Evolutionary conservation across 1,140 invertebrate genomes (phyloP).

Genomic region (Brachionus calyciflorus): DNA sequence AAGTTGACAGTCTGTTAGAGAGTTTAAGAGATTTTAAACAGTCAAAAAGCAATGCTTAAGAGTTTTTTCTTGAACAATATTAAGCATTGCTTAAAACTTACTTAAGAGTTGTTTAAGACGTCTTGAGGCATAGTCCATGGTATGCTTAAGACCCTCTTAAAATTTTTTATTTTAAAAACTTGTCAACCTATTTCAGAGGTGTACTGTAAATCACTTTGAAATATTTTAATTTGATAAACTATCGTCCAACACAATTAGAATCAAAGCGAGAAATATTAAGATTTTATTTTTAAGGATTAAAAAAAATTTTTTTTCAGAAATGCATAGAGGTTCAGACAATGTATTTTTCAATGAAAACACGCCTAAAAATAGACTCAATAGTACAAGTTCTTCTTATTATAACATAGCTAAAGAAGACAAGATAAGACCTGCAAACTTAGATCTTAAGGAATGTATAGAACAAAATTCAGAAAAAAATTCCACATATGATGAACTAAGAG

Average conservation of each 20-base stretch:
- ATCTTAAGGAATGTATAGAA: constrained; percentile 9
- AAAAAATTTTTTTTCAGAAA: constrained; percentile 16
- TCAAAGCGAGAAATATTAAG: not conserved
- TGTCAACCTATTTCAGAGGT: no score
- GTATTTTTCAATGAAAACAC: not conserved
- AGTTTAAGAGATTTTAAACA: no score
- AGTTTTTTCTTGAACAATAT: no score
- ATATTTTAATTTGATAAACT: no score
- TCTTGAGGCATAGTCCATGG: no score
- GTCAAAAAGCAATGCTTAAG: no score
- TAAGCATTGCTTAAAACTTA: no score
- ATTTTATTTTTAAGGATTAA: not conserved
- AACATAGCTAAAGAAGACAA: not conserved
- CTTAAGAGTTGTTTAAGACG: no score
- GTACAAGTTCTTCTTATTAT: not conserved
- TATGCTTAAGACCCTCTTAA: no score
- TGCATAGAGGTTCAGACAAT: not conserved
- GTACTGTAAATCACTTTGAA: no score
- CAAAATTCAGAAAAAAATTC: constrained; percentile 46
- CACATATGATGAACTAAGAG: constrained; percentile 63
- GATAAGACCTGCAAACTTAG: not conserved
- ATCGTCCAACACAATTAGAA: not conserved
- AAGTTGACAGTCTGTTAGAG: no score
- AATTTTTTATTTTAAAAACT: no score
- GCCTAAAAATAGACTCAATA: not conserved